Base-by-base conservation (phyloP, 1,140 invertebrate genomes). In the Penaeus vannamei region DNA sequence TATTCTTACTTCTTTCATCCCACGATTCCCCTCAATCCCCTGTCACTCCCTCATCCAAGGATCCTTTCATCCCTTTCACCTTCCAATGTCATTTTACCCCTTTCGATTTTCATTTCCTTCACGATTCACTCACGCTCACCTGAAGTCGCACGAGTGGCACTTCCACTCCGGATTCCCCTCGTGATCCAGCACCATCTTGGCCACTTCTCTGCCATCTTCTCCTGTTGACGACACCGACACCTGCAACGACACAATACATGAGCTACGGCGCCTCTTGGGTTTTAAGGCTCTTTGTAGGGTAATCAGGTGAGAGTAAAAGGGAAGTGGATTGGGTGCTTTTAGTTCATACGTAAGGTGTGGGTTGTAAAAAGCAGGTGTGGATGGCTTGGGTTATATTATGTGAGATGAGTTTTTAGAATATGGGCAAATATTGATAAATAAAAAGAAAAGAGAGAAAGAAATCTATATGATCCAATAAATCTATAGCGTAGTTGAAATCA, bases 151-250 rank as follows among this genome's bases (percentile, higher is more conserved):
- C 22, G 84, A 59, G 60, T 88, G 85, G 69, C 91, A 91, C 84
- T 91, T 91, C 91, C 91, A 91, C 84, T 91, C 91, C 3, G 91
- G 91, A 29, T 91, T 90, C 61, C 91, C 91, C 36, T 91, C 86
- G 59, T 91, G 91, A 53, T 91, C 91, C n/a, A 91, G 77, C 3
- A 91, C 91, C 88, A 90, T 90, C 61, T 66, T 85, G 26, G 88
- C 88, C 20, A 90, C 84, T 59, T 90, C 88, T 61, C 79, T 66
- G 23, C 88, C 88, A 26, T 90, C 88, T 23, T 84, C 88, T 1
- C 84, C 84, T 17, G 88, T 90, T 60, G 88, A 90, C 20, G 88
- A 85, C 46, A 90, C 88, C 8, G 88, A 90, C 77, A 90, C 88
- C 88, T 90, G 88, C 46, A 81, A 85, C n/a, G n/a, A 69, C n/a